phyloP scores from a whole-genome alignment of 2,888 invertebrate genomes.

The Biston stratarius region DNA sequence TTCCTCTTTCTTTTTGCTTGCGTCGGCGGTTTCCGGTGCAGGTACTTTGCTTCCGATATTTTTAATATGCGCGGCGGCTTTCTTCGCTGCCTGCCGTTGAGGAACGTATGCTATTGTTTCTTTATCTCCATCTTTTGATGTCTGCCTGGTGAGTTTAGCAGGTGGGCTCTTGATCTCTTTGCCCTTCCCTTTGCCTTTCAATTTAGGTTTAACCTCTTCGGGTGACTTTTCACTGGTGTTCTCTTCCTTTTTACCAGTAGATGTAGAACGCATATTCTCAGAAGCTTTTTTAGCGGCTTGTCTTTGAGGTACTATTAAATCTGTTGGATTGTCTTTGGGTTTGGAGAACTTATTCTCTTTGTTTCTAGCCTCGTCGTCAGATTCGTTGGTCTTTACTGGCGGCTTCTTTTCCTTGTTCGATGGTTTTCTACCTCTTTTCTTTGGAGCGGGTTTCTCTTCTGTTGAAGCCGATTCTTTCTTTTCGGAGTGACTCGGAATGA shows the following conservation, averaged over 20 bases:
- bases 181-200: conserved; percentile 77
- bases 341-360: conserved; percentile 82
- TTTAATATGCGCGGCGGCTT: conserved; percentile 96
- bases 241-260: conserved; percentile 79
- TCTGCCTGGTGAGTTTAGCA: conserved; percentile 79
- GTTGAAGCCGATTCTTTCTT: conserved; percentile 60
- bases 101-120: conserved; percentile 93
- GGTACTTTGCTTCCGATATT: conserved; percentile 88
- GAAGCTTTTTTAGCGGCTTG: conserved; percentile 97
- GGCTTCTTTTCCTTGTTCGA: conserved; percentile 78
- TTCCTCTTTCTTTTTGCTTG: conserved; percentile 70
- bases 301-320: conserved; percentile 95
- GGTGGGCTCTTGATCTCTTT: conserved; percentile 75
- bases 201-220: conserved; percentile 72
- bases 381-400: conserved; percentile 59
- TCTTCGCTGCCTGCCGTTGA: conserved; percentile 95
- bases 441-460: conserved; percentile 71
- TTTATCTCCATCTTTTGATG: conserved; percentile 87
- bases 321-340: conserved; percentile 89
- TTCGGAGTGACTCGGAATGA: conserved; percentile 85
- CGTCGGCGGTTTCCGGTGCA: conserved; percentile 65
- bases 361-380: conserved; percentile 80
- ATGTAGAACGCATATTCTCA: conserved; percentile 92
- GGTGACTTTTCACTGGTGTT: conserved; percentile 63
- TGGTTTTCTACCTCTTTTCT: conserved; percentile 78